These are phyloP conservation scores for Puma concolor DNA, from an alignment of 2,113 vertebrate species.

Conservation along the genomic window DNA sequence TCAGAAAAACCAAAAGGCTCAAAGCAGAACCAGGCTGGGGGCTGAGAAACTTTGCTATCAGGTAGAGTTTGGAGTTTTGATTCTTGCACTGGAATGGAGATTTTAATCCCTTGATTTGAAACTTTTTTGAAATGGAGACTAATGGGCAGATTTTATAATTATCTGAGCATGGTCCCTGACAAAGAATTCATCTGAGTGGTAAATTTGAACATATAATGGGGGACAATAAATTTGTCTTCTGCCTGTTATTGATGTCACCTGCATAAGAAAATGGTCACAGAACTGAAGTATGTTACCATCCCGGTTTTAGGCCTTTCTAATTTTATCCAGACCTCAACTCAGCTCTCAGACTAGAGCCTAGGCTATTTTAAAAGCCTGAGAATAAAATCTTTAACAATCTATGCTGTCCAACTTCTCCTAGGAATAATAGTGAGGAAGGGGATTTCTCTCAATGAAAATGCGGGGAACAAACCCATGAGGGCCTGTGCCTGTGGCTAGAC, in stretches of 20 bases:
- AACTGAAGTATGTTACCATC: background rate
- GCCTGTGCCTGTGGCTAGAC: background rate
- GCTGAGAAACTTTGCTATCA: background rate
- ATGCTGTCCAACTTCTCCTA: background rate
- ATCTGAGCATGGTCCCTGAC: background rate
- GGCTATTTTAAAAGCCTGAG: background rate
- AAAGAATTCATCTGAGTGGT: background rate
- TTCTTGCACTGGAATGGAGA: background rate
- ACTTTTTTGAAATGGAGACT: background rate
- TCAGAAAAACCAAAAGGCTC: background rate
- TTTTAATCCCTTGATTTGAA: background rate
- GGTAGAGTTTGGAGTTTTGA: background rate
- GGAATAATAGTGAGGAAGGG: background rate
- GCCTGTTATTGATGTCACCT: background rate
- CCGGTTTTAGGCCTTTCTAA: background rate
- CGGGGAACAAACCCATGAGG: background rate
- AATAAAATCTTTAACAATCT: background rate
- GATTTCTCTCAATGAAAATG: background rate
- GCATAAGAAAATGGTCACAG: background rate
- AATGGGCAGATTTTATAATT: background rate
- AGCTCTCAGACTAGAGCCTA: background rate
- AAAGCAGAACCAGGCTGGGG: background rate
- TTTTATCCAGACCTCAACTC: slow-evolving; percentile 18
- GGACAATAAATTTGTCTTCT: background rate
- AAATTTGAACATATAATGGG: background rate